Base-by-base conservation (phyloP, 1,140 invertebrate species). In the Macrobrachium rosenbergii region DNA sequence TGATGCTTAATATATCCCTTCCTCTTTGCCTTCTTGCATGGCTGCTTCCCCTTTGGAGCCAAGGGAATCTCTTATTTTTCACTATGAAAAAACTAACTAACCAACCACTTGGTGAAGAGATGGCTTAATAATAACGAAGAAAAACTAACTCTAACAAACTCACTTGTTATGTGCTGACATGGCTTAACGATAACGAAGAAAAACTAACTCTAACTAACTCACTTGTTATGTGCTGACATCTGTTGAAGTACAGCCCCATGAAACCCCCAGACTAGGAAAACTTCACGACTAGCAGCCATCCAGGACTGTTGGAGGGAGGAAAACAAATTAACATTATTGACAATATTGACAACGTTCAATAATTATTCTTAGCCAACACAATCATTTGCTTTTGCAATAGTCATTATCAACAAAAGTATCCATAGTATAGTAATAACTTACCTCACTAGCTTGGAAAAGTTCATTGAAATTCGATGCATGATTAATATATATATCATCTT, bases 221-320 rank as follows among this genome's bases (percentile, higher is more conserved):
- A 90, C 87, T 95, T 95, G 90, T 96, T 96, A 89, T 96, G 95
- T 64, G 94, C 93, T 52, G 93, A 93, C 88, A 95, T 94, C 93
- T 95, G 96, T 94, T 96, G 97, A 77, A 96, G 94, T 75, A 96
- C 96, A 5, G 96, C 95, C 0, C 96, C 96, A n/a, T 97, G 92
- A 0, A 98, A 91, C 14, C 96, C 96, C 97, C 97, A 98, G 0
- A 96, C 97, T 37, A 97, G 93, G 91, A 98, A 98, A 2, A 95
- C 95, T 92, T 98, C 97, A 91, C 96, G 95, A 0, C 96, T 95
- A 0, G 97, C 97, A 2, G 96, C 95, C 14, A 96, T 93, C 97
- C 97, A 98, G 88, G 95, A 95, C 94, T 96, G 90, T 63, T 92
- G 92, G 73, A 62, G 14, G 92, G 73, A 62, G 14, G 45, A 60